These are phyloP conservation scores for Macroglossus sobrinus DNA, from an alignment of 2,113 vertebrate genomes.

Conservation along the genomic window DNA sequence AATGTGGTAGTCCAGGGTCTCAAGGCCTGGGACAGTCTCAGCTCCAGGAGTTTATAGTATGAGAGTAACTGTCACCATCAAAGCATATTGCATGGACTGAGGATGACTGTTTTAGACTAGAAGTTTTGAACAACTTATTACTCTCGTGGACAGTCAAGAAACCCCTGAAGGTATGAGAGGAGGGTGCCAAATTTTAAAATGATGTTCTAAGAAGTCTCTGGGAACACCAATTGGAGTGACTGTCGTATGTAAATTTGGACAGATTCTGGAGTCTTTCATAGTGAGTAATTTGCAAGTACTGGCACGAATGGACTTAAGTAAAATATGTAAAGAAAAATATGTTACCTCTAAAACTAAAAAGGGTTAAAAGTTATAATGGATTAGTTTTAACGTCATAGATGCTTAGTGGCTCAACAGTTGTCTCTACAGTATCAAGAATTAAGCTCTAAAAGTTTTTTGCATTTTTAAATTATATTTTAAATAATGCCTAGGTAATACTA, in stretches of 20 bases:
- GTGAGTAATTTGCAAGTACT: not conserved
- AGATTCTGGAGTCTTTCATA: not conserved
- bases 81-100: rapidly evolving
- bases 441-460: not conserved
- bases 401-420: not conserved
- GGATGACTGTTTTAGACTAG: not conserved
- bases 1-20: not conserved
- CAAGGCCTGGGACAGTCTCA: not conserved
- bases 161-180: not conserved
- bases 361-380: not conserved
- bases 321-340: not conserved
- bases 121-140: not conserved
- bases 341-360: not conserved
- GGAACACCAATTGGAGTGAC: not conserved
- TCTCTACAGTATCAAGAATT: not conserved
- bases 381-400: not conserved
- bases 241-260: not conserved
- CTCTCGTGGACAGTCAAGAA: not conserved
- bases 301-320: not conserved
- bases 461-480: not conserved
- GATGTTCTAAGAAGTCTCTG: not conserved
- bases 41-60: not conserved
- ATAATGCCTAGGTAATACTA: not conserved
- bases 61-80: not conserved
- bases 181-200: not conserved